These are phyloP conservation scores for Rhinogobio ventralis DNA, from an alignment of 2,797 vertebrate genomes.

Conservation along the genomic window DNA sequence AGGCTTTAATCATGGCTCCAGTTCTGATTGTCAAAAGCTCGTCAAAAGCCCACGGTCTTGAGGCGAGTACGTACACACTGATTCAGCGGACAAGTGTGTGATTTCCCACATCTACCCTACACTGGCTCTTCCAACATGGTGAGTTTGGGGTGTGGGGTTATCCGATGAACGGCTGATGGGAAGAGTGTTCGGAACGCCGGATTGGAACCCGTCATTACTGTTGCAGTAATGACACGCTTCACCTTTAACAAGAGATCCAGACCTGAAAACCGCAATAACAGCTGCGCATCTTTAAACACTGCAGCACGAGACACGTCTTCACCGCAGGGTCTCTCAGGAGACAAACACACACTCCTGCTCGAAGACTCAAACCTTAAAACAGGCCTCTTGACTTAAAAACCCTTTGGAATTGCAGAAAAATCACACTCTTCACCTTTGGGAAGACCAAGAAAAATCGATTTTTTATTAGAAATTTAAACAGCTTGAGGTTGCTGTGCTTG, in stretches of 20 bases:
- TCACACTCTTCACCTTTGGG: not conserved
- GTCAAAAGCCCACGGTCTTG: conserved; percentile 49
- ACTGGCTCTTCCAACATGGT: not conserved
- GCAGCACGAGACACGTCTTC: not conserved
- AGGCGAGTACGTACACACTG: not conserved
- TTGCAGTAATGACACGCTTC: not conserved
- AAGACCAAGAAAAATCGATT: too few relatives aligned
- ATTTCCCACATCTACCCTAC: not conserved
- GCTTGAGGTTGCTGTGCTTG: too few relatives aligned
- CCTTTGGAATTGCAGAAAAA: not conserved
- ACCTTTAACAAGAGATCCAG: not conserved
- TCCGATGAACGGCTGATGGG: not conserved
- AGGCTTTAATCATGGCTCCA: too few relatives aligned
- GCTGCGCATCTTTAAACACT: not conserved
- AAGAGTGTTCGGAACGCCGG: not conserved
- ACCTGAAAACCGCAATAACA: not conserved
- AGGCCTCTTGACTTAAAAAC: not conserved
- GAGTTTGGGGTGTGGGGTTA: not conserved
- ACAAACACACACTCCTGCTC: not conserved
- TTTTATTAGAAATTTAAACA: too few relatives aligned
- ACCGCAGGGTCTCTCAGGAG: not conserved
- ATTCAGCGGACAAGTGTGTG: not conserved
- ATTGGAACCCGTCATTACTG: not conserved
- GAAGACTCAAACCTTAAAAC: not conserved
- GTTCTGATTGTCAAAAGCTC: too few relatives aligned